Percentiles rank a stretch among this genome's conserved stretches.
Evolutionary conservation across 1,140 invertebrate genomes (phyloP).

Genomic region (Phortica variegata): DNA sequence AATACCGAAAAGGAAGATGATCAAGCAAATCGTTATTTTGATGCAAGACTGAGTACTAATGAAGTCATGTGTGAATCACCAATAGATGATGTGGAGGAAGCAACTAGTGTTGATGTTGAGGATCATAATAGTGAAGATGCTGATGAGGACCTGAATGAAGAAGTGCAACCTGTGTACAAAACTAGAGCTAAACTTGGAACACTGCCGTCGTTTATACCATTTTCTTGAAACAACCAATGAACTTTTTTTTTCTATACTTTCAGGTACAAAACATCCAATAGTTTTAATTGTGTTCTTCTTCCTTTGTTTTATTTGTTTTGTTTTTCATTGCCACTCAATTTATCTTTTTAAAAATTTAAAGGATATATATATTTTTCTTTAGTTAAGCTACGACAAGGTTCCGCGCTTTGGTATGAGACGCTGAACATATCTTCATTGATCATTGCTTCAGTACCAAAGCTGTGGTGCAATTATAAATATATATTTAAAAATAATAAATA

Average conservation of each 20-base stretch:
- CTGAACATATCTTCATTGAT: no score
- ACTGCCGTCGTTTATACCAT: constrained; percentile 53
- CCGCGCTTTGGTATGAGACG: no score
- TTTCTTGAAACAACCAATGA: constrained; percentile 32
- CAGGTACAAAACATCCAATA: constrained; percentile 53
- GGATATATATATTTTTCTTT: no score
- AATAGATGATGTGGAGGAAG: neutral
- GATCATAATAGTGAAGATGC: neutral
- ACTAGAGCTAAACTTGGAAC: constrained; percentile 41
- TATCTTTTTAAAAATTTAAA: no score
- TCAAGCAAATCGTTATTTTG: neutral
- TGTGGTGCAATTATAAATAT: no score
- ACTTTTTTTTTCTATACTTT: constrained; percentile 17
- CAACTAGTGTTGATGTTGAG: neutral
- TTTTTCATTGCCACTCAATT: no score
- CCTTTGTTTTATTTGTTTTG: no score
- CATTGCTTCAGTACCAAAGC: no score
- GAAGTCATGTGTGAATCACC: neutral
- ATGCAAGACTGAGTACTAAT: neutral
- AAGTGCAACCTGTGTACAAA: constrained; percentile 17
- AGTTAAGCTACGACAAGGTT: no score
- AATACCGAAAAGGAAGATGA: constrained; percentile 19
- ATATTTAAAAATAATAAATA: no score
- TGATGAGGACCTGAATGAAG: neutral
- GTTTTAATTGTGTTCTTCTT: no score